Evolutionary conservation across 2,113 vertebrate species (phyloP), one percentile per base, ranked within the genome.

Genomic region (Oncorhynchus nerka): DNA sequence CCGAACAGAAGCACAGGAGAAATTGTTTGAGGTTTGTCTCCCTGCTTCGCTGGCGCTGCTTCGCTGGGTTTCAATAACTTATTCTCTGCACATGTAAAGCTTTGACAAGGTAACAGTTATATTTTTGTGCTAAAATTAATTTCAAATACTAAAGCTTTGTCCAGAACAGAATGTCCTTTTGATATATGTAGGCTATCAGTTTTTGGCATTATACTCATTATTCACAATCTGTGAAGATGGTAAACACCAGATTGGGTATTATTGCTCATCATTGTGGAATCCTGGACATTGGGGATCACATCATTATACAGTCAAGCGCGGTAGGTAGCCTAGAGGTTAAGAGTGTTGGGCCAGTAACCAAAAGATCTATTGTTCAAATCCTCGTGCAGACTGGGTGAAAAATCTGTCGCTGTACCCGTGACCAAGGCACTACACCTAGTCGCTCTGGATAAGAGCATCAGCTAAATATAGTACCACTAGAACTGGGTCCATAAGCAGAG

Each of bases 1-100:
- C 59, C 70, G 28, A 70, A 80, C 32, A 76, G 65, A 75, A 62
- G 57, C 59, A 65, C 22, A 71, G 12, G 34, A 70, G 65, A 70
- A 79, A 74, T 30, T 28, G 61, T 22, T 45, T 20, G 32, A 59
- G n/a, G 24, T 39, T 74, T 24, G 39, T 12, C 45, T 59, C 64
- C 75, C 57, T 75, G 78, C 39, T 72, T 77, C 49, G 32, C 6
- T 39, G 34, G 34, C 2, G 16, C 12, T 64, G 75, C 55, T 39
- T 68, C 16, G 45, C 39, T 22, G 20, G 24, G 39, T 64, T 64
- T 28, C 48, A 64, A 22, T 28, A 70, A 67, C 32, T 39, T 64
- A 49, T 22, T 61, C 32, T 62, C 20, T 34, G 57, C 62, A 69
- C 26, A 51, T 51, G 13, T 51, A n/a, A 51, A 12, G 59, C 59